Conservation (phyloP, 1,140 invertebrate genomes). For the Plectrocnemia conspersa region DNA sequence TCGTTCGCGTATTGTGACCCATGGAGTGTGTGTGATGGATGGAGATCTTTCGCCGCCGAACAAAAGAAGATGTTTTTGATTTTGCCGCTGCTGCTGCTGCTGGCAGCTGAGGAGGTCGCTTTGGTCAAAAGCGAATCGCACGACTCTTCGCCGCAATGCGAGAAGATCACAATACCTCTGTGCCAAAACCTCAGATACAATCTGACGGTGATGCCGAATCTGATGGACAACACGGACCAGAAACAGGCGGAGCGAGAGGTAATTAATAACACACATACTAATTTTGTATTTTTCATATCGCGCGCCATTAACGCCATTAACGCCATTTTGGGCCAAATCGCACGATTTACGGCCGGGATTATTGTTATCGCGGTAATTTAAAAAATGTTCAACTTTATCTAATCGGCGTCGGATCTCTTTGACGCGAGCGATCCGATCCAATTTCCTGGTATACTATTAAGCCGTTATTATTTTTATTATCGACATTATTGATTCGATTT, state of each 20-base stretch:
- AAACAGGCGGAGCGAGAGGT: slow-evolving; percentile 68
- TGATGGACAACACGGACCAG: slow-evolving; percentile 72
- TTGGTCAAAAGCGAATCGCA: too few species aligned
- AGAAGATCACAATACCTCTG: slow-evolving; percentile 72
- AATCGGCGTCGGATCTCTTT: slow-evolving; percentile 1
- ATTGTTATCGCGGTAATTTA: neutral
- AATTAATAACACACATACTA: slow-evolving; percentile 40
- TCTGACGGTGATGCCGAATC: slow-evolving; percentile 82
- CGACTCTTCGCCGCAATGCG: slow-evolving; percentile 62
- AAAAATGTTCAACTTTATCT: neutral
- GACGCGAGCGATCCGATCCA: too few species aligned
- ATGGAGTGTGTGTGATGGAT: slow-evolving; percentile 1
- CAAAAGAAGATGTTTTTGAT: slow-evolving; percentile 7
- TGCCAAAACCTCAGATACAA: slow-evolving; percentile 83
- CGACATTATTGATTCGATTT: too few species aligned
- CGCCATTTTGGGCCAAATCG: too few species aligned
- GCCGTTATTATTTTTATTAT: too few species aligned
- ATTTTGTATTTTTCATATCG: neutral
- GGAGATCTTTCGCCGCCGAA: neutral
- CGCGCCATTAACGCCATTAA: too few species aligned
- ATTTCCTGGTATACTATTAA: neutral
- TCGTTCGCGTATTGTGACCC: too few species aligned
- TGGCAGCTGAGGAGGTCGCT: slow-evolving; percentile 18
- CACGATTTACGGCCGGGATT: too few species aligned
- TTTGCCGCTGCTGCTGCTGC: slow-evolving; percentile 3